A percentile compares a stretch with the other conserved stretches of the same genome.
phyloP scores from a whole-genome alignment of 2,888 invertebrate genomes.

The Cactoblastis cactorum region DNA sequence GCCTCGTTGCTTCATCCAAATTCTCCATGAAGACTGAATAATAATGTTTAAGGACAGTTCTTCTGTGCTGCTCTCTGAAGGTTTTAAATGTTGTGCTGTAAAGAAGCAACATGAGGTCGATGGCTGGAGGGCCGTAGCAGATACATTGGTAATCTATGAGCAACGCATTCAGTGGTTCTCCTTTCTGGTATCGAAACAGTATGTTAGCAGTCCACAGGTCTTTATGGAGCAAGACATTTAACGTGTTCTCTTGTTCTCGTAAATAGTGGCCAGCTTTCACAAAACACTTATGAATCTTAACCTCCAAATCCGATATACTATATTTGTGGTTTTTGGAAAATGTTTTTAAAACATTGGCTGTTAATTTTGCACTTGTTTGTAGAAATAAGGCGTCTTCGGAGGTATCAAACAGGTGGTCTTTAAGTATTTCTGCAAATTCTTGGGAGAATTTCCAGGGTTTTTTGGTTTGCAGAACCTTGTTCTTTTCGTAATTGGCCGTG shows the following conservation, averaged over 20 bases:
- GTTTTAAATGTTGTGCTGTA: constrained; percentile 45
- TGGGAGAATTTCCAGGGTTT: constrained; percentile 36
- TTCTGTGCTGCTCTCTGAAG: constrained; percentile 46
- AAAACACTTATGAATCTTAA: constrained; percentile 32
- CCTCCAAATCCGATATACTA: constrained; percentile 35
- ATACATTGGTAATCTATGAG: constrained; percentile 60
- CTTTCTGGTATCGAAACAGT: constrained; percentile 50
- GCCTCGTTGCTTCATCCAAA: constrained; percentile 35
- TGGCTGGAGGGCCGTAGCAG: constrained; percentile 57
- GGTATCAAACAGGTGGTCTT: constrained; percentile 31
- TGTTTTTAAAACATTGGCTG: constrained; percentile 38
- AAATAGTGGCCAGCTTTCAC: constrained; percentile 44
- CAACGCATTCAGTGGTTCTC: constrained; percentile 41
- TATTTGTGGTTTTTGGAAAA: constrained; percentile 43
- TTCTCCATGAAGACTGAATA: constrained; percentile 38
- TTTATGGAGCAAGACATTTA: constrained; percentile 58
- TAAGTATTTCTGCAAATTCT: constrained; percentile 35
- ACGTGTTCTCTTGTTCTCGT: constrained; percentile 35
- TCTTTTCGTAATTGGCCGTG: constrained; percentile 48
- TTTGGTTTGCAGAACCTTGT: constrained; percentile 23
- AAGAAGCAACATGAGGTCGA: constrained; percentile 51
- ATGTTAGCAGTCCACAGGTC: constrained; percentile 67
- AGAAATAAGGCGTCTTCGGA: constrained; percentile 50
- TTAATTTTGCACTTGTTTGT: constrained; percentile 46
- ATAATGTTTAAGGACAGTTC: constrained; percentile 40